Conservation (phyloP, 2,113 vertebrate species). For the Tachysurus fulvidraco region DNA sequence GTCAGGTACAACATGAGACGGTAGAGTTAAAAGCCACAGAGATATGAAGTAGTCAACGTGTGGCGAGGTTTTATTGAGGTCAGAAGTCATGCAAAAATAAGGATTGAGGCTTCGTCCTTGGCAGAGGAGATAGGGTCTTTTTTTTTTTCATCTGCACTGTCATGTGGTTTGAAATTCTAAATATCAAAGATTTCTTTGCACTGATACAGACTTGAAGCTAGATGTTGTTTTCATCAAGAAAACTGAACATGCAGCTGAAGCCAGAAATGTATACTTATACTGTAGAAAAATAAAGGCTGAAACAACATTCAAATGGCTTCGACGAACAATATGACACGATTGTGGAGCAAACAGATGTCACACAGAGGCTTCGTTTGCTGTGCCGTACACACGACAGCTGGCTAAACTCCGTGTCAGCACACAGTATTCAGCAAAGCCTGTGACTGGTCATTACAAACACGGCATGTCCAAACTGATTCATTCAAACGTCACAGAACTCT, state of each 20-base stretch:
- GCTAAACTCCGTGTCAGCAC: not conserved
- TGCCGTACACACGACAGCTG: not conserved
- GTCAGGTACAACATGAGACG: not conserved
- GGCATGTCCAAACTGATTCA: not conserved
- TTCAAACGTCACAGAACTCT: not conserved
- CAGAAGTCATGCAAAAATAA: slow-evolving; percentile 19
- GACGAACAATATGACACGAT: not conserved
- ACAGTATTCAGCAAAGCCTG: not conserved
- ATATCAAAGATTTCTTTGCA: not conserved
- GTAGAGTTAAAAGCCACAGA: not conserved
- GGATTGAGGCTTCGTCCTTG: slow-evolving; percentile 7
- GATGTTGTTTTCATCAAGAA: not conserved
- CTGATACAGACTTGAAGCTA: not conserved
- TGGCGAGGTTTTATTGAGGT: slow-evolving; percentile 10
- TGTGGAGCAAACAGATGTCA: not conserved
- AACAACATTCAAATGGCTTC: not conserved
- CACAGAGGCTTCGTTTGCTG: not conserved
- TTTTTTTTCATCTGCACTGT: not conserved
- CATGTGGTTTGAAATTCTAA: not conserved
- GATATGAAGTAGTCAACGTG: not conserved
- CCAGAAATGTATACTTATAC: not conserved
- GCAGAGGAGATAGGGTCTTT: not conserved
- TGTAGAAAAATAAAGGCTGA: not conserved
- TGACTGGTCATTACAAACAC: not conserved
- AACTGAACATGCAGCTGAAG: not conserved